phyloP scores from a whole-genome alignment of 2,888 invertebrate species.

The Ophion ventricosus region DNA sequence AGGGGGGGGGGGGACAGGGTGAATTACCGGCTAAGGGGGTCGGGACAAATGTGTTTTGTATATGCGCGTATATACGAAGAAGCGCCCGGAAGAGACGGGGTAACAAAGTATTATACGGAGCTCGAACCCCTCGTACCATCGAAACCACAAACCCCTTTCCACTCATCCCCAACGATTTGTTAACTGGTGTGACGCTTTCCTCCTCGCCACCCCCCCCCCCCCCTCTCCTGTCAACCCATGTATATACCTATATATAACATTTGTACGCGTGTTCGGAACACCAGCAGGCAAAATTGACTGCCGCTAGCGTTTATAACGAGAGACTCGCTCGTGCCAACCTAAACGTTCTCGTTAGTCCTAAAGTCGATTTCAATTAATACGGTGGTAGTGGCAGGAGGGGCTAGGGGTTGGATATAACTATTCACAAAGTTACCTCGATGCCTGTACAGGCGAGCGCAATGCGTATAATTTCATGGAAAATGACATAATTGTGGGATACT shows the following conservation, averaged over 20 bases:
- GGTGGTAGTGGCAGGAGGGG: not conserved
- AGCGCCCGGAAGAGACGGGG: slow-evolving; percentile 76
- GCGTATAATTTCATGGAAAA: not conserved
- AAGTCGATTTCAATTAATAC: slow-evolving; percentile 53
- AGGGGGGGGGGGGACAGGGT: slow-evolving; percentile 53
- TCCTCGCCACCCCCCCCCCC: not conserved
- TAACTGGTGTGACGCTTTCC: slow-evolving; percentile 76
- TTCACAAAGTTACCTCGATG: not conserved
- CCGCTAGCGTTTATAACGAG: slow-evolving; percentile 21
- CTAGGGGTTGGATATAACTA: not conserved
- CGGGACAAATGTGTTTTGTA: slow-evolving; percentile 45
- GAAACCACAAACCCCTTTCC: slow-evolving; percentile 79
- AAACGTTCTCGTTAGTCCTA: slow-evolving; percentile 57
- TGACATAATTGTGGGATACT: not conserved
- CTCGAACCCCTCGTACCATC: slow-evolving; percentile 74
- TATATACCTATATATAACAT: not conserved
- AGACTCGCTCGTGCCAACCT: slow-evolving; percentile 28
- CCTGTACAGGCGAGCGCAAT: not conserved
- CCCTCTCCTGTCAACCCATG: not conserved
- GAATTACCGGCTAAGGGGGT: slow-evolving; percentile 61
- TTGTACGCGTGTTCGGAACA: slow-evolving; percentile 7
- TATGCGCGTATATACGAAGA: slow-evolving; percentile 14
- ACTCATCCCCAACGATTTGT: slow-evolving; percentile 75
- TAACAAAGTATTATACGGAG: slow-evolving; percentile 82
- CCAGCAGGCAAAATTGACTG: slow-evolving; percentile 47